Base-by-base conservation (phyloP, 2,113 vertebrate species). In the Bos indicus region DNA sequence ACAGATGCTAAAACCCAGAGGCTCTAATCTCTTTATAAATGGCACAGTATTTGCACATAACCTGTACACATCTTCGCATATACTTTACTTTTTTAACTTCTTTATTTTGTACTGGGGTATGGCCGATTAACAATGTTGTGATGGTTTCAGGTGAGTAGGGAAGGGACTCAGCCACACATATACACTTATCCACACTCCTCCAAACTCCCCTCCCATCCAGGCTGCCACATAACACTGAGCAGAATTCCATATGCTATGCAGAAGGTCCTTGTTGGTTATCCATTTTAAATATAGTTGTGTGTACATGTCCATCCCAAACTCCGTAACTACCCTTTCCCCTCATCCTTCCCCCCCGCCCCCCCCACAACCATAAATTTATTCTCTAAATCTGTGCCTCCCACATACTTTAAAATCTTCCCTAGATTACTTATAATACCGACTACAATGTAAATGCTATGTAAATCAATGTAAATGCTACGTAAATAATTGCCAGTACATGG, bases 291-390 rank as follows among this genome's bases (percentile, higher is more conserved):
- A 77, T 14, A 77, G 36, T 33, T 43, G 71, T 43, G 23, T 43
- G 71, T 26, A 77, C 36, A 26, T 77, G 36, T 77, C 71, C 71
- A 77, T 7, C 71, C 12, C 71, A 40, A 77, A 77, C 3, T 43
- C 71, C 12, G 0, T 43, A 77, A 77, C 36, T 43, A 77, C 40
- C 71, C 23, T 43, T 43, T 21, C 3, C 71, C 36, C 36, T 12
- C 6, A 43, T 14, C 23, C 71, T 25, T 43, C 21, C 21, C 5
- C 36, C 36, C 5, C 0, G 0, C 2, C 8, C 62, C 16, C 30
- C 1, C 3, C 56, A 13, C 36, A 43, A 74, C 19, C 71, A 40
- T 74, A 74, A 74, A 25, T 77, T 43, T 36, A 43, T 77, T 43
- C 71, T 77, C 71, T 77, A 71, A 71, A 43, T 77, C 71, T 77